A percentile compares a stretch with the other conserved stretches of the same genome.
phyloP scores from a whole-genome alignment of 2,888 invertebrate species.

The Caenorhabditis afra region DNA sequence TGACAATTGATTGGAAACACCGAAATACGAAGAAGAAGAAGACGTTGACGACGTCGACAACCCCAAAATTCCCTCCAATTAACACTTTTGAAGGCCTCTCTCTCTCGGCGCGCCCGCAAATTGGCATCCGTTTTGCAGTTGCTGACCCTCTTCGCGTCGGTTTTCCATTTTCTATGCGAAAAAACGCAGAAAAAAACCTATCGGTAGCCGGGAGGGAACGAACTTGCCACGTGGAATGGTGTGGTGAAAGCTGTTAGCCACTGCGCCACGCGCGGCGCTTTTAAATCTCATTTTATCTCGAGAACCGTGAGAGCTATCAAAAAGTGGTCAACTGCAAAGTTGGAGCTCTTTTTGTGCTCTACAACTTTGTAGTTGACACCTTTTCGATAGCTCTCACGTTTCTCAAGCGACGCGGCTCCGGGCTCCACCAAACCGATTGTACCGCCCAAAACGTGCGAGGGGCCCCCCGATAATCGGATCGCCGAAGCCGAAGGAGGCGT shows the following conservation, averaged over 20 bases:
- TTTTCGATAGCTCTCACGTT: too few species aligned
- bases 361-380: background rate
- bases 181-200: too few species aligned
- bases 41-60: background rate
- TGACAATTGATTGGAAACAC: conserved; percentile 32
- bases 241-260: too few species aligned
- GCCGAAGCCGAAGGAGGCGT: too few species aligned
- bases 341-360: background rate
- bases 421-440: too few species aligned
- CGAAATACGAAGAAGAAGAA: background rate
- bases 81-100: conserved; percentile 2
- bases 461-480: too few species aligned
- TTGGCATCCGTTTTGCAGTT: background rate
- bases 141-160: too few species aligned
- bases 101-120: background rate
- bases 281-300: background rate
- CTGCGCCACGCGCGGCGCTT: background rate
- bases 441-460: too few species aligned
- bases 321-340: background rate
- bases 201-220: too few species aligned
- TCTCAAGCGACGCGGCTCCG: too few species aligned
- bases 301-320: background rate
- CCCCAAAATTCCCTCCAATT: conserved; percentile 38
- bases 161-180: too few species aligned
- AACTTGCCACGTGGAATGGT: too few species aligned